Base-by-base conservation (phyloP, 2,797 vertebrate species). In the Tolypeutes matacus region DNA sequence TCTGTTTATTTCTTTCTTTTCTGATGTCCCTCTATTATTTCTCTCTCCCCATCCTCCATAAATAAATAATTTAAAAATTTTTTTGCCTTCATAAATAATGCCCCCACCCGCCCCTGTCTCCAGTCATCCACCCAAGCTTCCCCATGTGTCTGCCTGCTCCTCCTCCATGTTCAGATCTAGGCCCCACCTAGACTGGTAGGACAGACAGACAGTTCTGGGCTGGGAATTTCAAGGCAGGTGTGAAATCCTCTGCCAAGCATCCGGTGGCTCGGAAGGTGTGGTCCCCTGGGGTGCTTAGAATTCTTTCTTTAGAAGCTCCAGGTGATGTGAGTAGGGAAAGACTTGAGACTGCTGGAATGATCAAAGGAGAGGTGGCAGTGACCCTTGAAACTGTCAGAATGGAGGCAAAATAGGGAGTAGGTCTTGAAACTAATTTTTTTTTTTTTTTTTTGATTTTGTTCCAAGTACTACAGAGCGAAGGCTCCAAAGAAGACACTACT, bases 1-100 rank as follows among this genome's bases (percentile, higher is more conserved):
- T 77, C 53, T n/a, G 21, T 49, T 58, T 62, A 4, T 87, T 89
- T 73, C 49, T 80, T 31, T 80, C 31, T 73, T 51, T 87, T 42
- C 69, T 36, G 49, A 82, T 27, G 51, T 76, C 12, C 75, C 11
- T 25, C 67, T 69, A 29, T 27, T 60, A 73, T 65, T 85, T 62
- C 76, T 65, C 83, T 91, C 53, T 65, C 86, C 56, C 69, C 51
- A 49, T 23, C 34, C 93, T 94, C 69, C 84, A 97, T 97, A 97
- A 97, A 97, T 97, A 97, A 97, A 97, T 97, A 97, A 97, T 67
- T 97, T 97, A 97, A 86, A 12, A 4, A 18, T 53, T 62, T 42
- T 62, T 86, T 70, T 34, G 39, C 85, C 76, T 78, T 96, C 86
- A 97, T 97, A 97, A 97, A 97, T 97, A 97, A 89, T 53, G 17